Evolutionary conservation across 2,113 vertebrate species (phyloP), one percentile per base, ranked within the genome.

Genomic region (Brachirus orientalis): DNA sequence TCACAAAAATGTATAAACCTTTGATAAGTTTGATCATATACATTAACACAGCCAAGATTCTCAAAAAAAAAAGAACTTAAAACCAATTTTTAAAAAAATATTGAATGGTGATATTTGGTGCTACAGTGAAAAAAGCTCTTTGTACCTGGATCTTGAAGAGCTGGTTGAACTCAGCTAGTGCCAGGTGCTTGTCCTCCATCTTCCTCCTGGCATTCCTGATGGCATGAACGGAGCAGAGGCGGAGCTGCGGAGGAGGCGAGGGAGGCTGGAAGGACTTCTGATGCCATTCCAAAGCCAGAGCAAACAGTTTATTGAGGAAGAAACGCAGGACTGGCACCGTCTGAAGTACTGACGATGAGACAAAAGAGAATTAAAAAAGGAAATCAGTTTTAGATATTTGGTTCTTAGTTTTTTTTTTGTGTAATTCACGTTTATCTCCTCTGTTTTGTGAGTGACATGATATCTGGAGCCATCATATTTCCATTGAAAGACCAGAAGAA

Each of bases 181-280:
- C 82, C 53, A 98, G 80, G 0, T 99, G 97, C 0, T 94, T 94
- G 88, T 99, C 97, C 80, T 99, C 97, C 97, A 99, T 99, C 82
- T 96, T 98, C 68, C 97, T 93, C 0, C 97, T 95, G 0, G 91
- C 88, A 70, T 98, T 98, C 17, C 94, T 94, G 83, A 98, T 97
- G 83, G 96, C 95, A 0, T 98, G 95, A 58, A 90, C 79, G 1
- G 94, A 96, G 72, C 94, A 89, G 3, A 82, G 86, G 77, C 91
- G 86, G 62, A 28, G n/a, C 10, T 0, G 37, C 0, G 47, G 19
- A 40, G 72, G 1, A 0, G 37, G 3, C 4, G 50, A 36, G 28
- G 51, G 0, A 8, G 13, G 0, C 88, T 89, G 48, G 14, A 83
- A 85, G 69, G 11, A 3, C 53, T 89, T 83, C 45, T 85, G 85